Evolutionary conservation across 1,140 invertebrate species (phyloP), one percentile per base, ranked within the genome.

Genomic region (Hypothenemus hampei): DNA sequence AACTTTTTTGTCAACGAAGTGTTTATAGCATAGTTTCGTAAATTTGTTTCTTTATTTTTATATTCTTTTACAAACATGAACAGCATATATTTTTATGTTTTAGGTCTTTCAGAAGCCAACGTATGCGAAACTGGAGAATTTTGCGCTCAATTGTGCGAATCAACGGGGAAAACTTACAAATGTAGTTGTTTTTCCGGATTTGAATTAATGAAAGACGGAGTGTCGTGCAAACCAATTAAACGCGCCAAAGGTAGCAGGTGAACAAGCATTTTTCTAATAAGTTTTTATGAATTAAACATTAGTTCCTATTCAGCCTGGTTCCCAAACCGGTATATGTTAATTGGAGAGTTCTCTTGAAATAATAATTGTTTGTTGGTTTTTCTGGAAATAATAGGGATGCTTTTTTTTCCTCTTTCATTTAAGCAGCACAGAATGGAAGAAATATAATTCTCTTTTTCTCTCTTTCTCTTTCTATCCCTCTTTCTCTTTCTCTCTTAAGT

Each of bases 131-230:
- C 81, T 40, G 83, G 81, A 6, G 77, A 88, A 6, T 57, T 26
- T 43, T 89, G 87, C 64, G 82, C 84, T 0, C 85, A 89, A 57
- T 80, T 83, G 60, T 89, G 87, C 62, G 74, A 86, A 6, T 78
- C 84, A 0, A 75, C 77, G 0, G 78, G 76, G 4, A 78, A 77
- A 3, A 87, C 86, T 0, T 92, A 83, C 68, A 77, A 73, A 47
- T 93, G 89, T 68, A 75, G 79, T 24, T 93, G 89, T 69, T 74
- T 77, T 43, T 66, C 73, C 39, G 85, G 84, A 0, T 87, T 79
- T 64, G 75, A 73, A 59, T 69, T 83, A 2, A 78, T 81, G 73
- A 58, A 75, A 39, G 81, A 83, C 64, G 73, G 72, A 19, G 75
- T 74, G 54, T 79, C 81, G 11, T 83, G 80, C 60, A 76, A 72